Percentiles rank a stretch among this genome's conserved stretches.
phyloP scores from a whole-genome alignment of 2,797 vertebrate species.

The Danio kyathit region DNA sequence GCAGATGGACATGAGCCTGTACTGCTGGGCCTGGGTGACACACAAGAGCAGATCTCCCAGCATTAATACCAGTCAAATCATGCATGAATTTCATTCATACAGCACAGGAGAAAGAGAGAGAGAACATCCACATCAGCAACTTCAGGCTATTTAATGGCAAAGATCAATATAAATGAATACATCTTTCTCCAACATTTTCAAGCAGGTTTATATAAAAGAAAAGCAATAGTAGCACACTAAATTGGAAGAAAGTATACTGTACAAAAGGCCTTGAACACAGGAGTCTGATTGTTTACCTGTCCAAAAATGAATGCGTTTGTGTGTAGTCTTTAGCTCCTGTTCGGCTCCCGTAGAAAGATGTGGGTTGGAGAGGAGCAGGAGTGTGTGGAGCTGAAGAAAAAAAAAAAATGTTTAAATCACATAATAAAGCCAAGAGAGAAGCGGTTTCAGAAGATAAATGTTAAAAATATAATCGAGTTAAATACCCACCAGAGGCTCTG shows the following conservation, averaged over 20 bases:
- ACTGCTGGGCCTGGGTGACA: conserved; percentile 79
- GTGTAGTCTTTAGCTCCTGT: conserved; percentile 89
- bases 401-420: neutral
- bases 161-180: too few species aligned
- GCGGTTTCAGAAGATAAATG: neutral
- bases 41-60: neutral
- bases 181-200: too few species aligned
- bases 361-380: conserved; percentile 89
- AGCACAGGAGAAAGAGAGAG: too few species aligned
- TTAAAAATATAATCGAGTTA: too few species aligned
- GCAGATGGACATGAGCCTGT: conserved; percentile 82
- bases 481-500: conserved; percentile 83
- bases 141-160: too few species aligned
- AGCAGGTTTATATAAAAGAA: too few species aligned
- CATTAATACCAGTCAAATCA: neutral
- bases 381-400: conserved; percentile 78
- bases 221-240: too few species aligned
- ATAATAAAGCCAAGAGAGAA: neutral
- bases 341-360: conserved; percentile 92
- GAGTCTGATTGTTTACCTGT: conserved; percentile 80
- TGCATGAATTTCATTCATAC: neutral
- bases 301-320: conserved; percentile 84
- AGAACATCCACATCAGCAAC: too few species aligned
- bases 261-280: too few species aligned
- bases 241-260: too few species aligned